Conservation (phyloP, 2,797 vertebrate species). For the Potorous gilbertii region DNA sequence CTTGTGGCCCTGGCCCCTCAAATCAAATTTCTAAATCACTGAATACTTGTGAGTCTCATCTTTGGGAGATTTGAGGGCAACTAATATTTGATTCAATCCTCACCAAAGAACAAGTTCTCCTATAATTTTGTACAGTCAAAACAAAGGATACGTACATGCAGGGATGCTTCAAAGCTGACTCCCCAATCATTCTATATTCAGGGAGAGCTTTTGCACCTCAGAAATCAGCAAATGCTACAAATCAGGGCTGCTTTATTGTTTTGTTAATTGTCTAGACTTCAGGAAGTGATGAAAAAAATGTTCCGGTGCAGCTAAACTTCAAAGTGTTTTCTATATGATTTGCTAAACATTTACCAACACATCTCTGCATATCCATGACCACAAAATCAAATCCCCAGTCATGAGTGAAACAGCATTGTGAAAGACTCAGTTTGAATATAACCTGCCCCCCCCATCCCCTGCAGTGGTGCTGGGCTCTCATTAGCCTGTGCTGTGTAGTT, state of each 20-base stretch:
- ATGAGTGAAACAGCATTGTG: background rate
- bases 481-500: background rate
- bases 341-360: background rate
- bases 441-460: background rate
- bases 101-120: background rate
- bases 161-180: background rate
- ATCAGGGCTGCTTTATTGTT: background rate
- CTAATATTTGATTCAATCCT: background rate
- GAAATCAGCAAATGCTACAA: background rate
- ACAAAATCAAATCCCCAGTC: background rate
- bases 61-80: background rate
- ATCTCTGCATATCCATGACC: background rate
- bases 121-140: background rate
- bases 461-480: background rate
- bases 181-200: background rate
- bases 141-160: background rate
- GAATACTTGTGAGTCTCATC: background rate
- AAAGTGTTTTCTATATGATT: background rate
- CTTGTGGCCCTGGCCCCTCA: background rate
- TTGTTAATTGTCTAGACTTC: background rate
- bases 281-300: background rate
- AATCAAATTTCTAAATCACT: background rate
- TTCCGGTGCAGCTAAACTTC: background rate
- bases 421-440: background rate
- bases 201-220: background rate